phyloP scores from a whole-genome alignment of 2,797 vertebrate species.

The Gephyroberyx darwinii region DNA sequence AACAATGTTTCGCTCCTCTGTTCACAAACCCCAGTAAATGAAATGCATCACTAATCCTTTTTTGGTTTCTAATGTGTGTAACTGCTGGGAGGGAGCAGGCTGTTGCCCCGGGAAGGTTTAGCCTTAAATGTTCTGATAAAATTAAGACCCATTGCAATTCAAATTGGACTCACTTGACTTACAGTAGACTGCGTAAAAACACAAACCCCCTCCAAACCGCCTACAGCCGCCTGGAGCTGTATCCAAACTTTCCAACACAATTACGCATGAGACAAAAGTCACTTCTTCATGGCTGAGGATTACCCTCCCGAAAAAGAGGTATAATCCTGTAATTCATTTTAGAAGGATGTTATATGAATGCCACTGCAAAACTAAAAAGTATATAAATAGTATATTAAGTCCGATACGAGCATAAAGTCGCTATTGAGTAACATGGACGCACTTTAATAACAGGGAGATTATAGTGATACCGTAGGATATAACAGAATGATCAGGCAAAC shows the following conservation, averaged over 20 bases:
- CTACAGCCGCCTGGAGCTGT: conserved; percentile 36
- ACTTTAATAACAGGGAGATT: too few relatives aligned
- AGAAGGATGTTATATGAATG: conserved; percentile 6
- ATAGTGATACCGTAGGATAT: too few relatives aligned
- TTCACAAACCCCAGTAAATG: conserved; percentile 29
- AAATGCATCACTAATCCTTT: conserved; percentile 55
- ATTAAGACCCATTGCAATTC: conserved; percentile 59
- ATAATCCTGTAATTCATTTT: neutral
- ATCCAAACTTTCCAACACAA: conserved; percentile 48
- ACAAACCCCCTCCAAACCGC: neutral
- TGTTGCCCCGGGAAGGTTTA: conserved; percentile 41
- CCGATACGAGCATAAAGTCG: too few relatives aligned
- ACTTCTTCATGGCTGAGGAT: conserved; percentile 17
- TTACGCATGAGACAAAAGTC: conserved; percentile 30
- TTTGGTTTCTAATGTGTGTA: conserved; percentile 40
- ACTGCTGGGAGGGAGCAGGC: neutral
- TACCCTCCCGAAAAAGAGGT: neutral
- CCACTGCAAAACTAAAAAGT: neutral
- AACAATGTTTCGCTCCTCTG: conserved; percentile 5
- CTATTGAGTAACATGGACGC: too few relatives aligned
- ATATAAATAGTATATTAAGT: too few relatives aligned
- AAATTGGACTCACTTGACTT: conserved; percentile 58
- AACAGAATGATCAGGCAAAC: too few relatives aligned
- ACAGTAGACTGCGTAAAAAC: conserved; percentile 17
- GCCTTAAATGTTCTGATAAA: conserved; percentile 52